These are phyloP conservation scores for Acanthornis magna DNA, from an alignment of 2,797 vertebrate genomes.

Conservation along the genomic window DNA sequence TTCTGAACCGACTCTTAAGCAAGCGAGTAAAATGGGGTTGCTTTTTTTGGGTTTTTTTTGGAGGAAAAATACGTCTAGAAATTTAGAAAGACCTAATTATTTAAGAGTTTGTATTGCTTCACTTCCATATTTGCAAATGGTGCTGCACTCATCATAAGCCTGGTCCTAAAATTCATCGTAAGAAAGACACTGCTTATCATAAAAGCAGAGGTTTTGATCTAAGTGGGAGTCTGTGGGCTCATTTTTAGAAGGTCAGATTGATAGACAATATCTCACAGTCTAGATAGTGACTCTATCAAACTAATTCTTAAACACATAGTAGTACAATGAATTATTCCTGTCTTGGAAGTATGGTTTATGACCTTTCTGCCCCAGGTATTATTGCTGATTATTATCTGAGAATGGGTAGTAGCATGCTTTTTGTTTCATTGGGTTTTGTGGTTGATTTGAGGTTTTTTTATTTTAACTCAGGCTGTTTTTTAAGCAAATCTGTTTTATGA, in stretches of 20 bases:
- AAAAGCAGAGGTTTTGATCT: conserved; percentile 41
- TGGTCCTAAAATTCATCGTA: not conserved
- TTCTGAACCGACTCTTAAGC: conserved; percentile 56
- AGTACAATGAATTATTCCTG: conserved; percentile 71
- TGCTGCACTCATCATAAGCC: not conserved
- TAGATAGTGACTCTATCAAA: conserved; percentile 70
- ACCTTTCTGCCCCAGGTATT: conserved; percentile 71
- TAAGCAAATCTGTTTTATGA: conserved; percentile 42
- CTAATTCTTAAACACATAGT: conserved; percentile 69
- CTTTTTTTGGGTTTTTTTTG: conserved; percentile 14
- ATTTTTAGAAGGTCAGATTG: conserved; percentile 70
- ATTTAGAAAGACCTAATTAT: not conserved
- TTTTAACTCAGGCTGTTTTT: conserved; percentile 13
- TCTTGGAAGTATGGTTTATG: conserved; percentile 64
- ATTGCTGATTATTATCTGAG: conserved; percentile 72
- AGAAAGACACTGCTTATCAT: not conserved
- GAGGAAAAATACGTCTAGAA: not conserved
- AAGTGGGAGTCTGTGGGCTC: conserved; percentile 16
- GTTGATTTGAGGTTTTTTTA: not conserved
- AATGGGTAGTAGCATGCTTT: conserved; percentile 48
- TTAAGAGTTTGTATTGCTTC: not conserved
- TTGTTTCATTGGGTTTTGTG: conserved; percentile 22
- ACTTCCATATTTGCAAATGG: not conserved
- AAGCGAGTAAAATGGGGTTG: not conserved
- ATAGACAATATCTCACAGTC: conserved; percentile 59